Percentiles rank a stretch among this genome's conserved stretches.
Conservation (phyloP, 92 coral and sea anemone genomes). For the Paramuricea clavata region DNA sequence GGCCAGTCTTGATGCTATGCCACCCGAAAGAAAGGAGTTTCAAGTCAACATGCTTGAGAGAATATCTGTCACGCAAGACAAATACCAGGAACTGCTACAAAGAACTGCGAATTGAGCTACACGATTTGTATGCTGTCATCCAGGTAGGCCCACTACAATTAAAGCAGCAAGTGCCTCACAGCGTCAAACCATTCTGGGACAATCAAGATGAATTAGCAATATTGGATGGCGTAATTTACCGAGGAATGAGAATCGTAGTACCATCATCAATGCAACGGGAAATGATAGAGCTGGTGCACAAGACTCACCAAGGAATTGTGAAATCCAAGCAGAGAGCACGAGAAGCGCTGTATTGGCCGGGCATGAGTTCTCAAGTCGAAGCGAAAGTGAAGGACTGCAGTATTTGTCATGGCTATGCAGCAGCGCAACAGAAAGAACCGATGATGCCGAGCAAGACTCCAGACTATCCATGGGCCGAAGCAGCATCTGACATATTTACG, state of each 20-base stretch:
- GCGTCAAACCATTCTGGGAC: slow-evolving; percentile 54
- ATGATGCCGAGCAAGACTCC: slow-evolving; percentile 67
- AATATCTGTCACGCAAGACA: slow-evolving; percentile 63
- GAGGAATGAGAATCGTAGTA: slow-evolving; percentile 60
- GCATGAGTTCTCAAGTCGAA: too few species aligned
- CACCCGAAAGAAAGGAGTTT: slow-evolving; percentile 62
- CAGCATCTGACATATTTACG: slow-evolving; percentile 71
- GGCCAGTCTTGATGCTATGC: slow-evolving; percentile 63
- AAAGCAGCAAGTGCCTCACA: slow-evolving; percentile 62
- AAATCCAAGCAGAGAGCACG: too few species aligned
- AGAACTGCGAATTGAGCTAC: slow-evolving; percentile 59
- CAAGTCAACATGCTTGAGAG: slow-evolving; percentile 66
- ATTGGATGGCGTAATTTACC: slow-evolving; percentile 47
- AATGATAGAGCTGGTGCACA: too few species aligned
- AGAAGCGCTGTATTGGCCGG: too few species aligned
- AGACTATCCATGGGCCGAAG: slow-evolving; percentile 70
- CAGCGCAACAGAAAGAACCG: slow-evolving; percentile 67
- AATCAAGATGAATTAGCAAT: slow-evolving; percentile 56
- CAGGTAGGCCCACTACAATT: background rate
- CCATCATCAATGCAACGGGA: slow-evolving; percentile 64
- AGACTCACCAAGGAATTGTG: slow-evolving; percentile 60
- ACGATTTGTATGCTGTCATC: slow-evolving; percentile 1
- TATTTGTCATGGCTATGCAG: slow-evolving; percentile 58
- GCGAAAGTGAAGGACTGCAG: too few species aligned
- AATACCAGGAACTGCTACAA: too few species aligned